Evolutionary conservation across 1,140 invertebrate species (phyloP).

Genomic region (Chelonus insularis): DNA sequence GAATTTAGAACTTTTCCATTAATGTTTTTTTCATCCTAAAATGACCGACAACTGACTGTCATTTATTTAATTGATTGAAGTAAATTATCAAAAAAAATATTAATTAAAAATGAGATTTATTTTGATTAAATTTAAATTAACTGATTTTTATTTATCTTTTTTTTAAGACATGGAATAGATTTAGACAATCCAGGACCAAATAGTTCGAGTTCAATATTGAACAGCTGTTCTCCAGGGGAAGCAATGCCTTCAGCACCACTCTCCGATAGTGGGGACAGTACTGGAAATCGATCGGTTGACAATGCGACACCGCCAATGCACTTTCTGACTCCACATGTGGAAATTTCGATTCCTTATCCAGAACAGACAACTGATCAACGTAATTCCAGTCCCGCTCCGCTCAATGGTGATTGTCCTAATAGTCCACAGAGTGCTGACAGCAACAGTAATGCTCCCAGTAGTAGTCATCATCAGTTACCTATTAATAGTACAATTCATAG

Average conservation of each 20-base stretch:
- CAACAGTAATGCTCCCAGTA: slow-evolving; percentile 71
- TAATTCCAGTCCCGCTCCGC: slow-evolving; percentile 49
- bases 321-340: slow-evolving; percentile 84
- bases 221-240: slow-evolving; percentile 57
- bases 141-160: not conserved
- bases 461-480: slow-evolving; percentile 62
- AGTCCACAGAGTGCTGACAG: slow-evolving; percentile 79
- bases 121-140: not conserved
- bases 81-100: no score
- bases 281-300: slow-evolving; percentile 74
- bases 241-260: slow-evolving; percentile 68
- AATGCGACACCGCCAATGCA: slow-evolving; percentile 87
- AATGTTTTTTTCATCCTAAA: no score
- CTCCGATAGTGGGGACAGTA: slow-evolving; percentile 79
- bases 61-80: no score
- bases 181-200: slow-evolving; percentile 83
- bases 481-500: slow-evolving; percentile 35
- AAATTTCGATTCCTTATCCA: slow-evolving; percentile 82
- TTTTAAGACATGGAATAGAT: slow-evolving; percentile 79
- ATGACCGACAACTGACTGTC: no score
- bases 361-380: slow-evolving; percentile 50
- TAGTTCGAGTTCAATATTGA: slow-evolving; percentile 65
- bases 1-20: no score
- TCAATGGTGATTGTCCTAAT: slow-evolving; percentile 63
- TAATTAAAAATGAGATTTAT: no score